Conservation (phyloP, 2,888 invertebrate species). For the Mythimna albipuncta region DNA sequence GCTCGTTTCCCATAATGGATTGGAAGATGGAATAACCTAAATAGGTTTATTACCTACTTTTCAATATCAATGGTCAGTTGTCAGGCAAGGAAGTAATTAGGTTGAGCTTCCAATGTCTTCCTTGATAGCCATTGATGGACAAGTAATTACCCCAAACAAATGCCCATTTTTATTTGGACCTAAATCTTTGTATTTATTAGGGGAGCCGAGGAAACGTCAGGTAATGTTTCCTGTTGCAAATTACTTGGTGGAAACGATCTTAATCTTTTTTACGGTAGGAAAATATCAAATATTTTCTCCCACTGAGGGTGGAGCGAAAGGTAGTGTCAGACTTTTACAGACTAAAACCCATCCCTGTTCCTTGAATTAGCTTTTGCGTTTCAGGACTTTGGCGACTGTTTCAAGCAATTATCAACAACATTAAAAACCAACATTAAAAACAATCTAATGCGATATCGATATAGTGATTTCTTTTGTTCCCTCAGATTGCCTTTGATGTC, state of each 20-base stretch:
- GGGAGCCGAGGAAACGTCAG: not conserved
- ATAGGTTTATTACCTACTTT: constrained; percentile 60
- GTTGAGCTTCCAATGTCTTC: constrained; percentile 54
- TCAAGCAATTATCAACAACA: no score
- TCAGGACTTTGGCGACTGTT: not conserved
- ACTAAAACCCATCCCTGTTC: not conserved
- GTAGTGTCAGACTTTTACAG: not conserved
- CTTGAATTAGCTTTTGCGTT: not conserved
- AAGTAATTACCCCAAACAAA: constrained; percentile 42
- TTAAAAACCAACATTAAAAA: no score
- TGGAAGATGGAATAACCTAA: constrained; percentile 59
- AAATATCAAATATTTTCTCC: not conserved
- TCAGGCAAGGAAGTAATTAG: constrained; percentile 72
- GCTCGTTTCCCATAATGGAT: constrained; percentile 66
- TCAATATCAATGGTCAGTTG: constrained; percentile 63
- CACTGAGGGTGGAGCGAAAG: not conserved
- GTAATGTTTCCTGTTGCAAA: not conserved
- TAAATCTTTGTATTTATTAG: constrained; percentile 33
- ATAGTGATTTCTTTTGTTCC: no score
- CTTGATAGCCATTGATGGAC: constrained; percentile 44
- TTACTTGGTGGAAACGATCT: not conserved
- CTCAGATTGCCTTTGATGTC: no score
- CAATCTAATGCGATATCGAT: no score
- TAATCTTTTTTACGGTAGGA: not conserved
- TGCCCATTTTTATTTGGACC: constrained; percentile 43